Percentiles rank a stretch among this genome's conserved stretches.
These are phyloP conservation scores for Samia ricini DNA, from an alignment of 1,140 invertebrate genomes.

Conservation along the genomic window DNA sequence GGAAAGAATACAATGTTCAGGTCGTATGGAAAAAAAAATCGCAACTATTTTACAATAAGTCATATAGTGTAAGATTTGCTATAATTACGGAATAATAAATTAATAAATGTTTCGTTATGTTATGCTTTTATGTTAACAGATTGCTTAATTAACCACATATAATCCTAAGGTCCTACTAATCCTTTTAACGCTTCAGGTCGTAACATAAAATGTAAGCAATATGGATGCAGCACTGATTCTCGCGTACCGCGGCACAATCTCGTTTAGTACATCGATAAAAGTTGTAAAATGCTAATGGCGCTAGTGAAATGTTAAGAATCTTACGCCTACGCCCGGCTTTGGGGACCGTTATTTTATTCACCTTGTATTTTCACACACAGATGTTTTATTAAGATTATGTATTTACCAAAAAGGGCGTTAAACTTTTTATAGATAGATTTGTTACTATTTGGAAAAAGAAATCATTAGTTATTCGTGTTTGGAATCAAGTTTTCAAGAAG, in stretches of 20 bases:
- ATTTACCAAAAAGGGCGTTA: constrained; percentile 19
- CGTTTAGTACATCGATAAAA: constrained; percentile 65
- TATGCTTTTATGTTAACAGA: constrained; percentile 8
- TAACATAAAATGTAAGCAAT: constrained; percentile 51
- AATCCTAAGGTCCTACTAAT: not conserved
- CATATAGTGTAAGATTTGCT: not conserved
- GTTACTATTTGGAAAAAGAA: not conserved
- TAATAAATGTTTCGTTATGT: not conserved
- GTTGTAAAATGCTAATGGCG: constrained; percentile 73
- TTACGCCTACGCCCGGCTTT: constrained; percentile 52
- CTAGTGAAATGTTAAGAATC: constrained; percentile 68
- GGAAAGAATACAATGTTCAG: too few relatives aligned
- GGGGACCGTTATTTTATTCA: constrained; percentile 58
- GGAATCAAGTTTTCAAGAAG: not conserved
- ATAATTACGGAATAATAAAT: not conserved
- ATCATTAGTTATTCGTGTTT: not conserved
- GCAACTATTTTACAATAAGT: too few relatives aligned
- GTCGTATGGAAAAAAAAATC: too few relatives aligned
- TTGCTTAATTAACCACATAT: constrained; percentile 13
- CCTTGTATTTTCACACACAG: constrained; percentile 36
- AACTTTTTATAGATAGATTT: constrained; percentile 9
- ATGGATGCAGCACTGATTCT: constrained; percentile 39
- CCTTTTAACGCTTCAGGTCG: constrained; percentile 16
- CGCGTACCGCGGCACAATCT: constrained; percentile 47
- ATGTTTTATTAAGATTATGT: constrained; percentile 15